phyloP scores from a whole-genome alignment of 2,797 vertebrate genomes.

The Ciconia nigra region DNA sequence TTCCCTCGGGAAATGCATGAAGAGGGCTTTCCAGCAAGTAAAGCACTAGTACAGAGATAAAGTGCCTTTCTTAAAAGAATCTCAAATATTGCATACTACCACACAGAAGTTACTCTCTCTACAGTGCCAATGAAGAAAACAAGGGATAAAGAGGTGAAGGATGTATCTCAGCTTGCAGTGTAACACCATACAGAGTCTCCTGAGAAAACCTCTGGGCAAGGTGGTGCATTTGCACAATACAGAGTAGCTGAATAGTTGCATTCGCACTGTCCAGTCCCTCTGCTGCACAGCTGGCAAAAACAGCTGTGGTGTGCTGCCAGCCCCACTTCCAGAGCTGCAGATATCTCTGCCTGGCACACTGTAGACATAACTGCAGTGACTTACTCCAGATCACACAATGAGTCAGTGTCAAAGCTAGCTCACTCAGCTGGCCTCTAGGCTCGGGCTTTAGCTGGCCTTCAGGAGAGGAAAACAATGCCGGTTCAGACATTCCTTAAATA shows the following conservation, averaged over 20 bases:
- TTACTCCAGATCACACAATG: neutral
- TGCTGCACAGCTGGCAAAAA: neutral
- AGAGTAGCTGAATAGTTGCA: neutral
- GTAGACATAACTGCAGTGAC: neutral
- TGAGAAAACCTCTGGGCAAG: neutral
- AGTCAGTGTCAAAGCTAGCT: neutral
- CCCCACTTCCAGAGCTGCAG: neutral
- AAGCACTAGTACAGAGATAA: neutral
- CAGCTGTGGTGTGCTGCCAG: fast-evolving
- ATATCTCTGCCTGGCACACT: neutral
- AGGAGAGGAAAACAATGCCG: neutral
- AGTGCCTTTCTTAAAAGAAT: neutral
- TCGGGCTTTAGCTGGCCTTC: neutral
- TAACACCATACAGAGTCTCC: neutral
- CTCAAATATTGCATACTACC: neutral
- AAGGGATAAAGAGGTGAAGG: neutral
- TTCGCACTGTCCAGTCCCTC: fast-evolving
- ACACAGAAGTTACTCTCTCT: neutral
- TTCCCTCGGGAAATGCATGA: neutral
- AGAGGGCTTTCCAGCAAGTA: neutral
- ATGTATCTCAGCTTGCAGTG: neutral
- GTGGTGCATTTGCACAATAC: fast-evolving
- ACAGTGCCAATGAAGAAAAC: neutral
- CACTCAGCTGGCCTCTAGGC: neutral
- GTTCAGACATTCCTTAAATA: neutral